Conservation (phyloP, 2,888 invertebrate genomes). For the Lasius platythorax region DNA sequence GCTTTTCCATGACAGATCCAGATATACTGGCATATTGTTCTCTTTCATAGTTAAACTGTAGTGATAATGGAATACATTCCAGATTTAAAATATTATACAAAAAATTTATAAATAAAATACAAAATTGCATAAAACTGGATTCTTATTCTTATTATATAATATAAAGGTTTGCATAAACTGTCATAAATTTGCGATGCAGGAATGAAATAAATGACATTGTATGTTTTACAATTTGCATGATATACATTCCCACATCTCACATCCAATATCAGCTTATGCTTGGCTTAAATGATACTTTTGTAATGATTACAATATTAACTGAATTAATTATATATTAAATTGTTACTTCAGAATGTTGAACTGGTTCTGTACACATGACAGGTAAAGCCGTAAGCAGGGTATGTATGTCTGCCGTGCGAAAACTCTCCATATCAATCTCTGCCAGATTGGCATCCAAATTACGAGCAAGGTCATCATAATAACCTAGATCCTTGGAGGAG, state of each 20-base stretch:
- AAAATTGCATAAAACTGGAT: neutral
- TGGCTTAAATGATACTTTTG: neutral
- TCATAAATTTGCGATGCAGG: neutral
- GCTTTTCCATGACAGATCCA: slow-evolving; percentile 93
- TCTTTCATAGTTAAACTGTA: slow-evolving; percentile 91
- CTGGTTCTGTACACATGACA: slow-evolving; percentile 87
- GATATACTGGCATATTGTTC: slow-evolving; percentile 94
- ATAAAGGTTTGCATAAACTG: neutral
- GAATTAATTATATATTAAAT: neutral
- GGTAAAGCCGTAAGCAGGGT: slow-evolving; percentile 93
- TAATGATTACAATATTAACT: neutral
- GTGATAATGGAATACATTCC: slow-evolving; percentile 76
- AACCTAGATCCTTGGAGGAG: slow-evolving; percentile 89
- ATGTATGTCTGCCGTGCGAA: slow-evolving; percentile 96
- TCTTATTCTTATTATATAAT: neutral
- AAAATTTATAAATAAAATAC: slow-evolving; percentile 13
- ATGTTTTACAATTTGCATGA: neutral
- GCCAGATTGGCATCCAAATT: slow-evolving; percentile 97
- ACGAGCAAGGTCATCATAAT: slow-evolving; percentile 94
- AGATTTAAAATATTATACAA: slow-evolving; percentile 61
- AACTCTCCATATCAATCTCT: slow-evolving; percentile 98
- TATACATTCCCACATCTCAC: neutral
- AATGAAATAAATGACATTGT: neutral
- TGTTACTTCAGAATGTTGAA: slow-evolving; percentile 84
- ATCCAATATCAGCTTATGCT: slow-evolving; percentile 10